These are phyloP conservation scores for Galbula dea DNA, from an alignment of 2,113 vertebrate genomes.

Conservation along the genomic window DNA sequence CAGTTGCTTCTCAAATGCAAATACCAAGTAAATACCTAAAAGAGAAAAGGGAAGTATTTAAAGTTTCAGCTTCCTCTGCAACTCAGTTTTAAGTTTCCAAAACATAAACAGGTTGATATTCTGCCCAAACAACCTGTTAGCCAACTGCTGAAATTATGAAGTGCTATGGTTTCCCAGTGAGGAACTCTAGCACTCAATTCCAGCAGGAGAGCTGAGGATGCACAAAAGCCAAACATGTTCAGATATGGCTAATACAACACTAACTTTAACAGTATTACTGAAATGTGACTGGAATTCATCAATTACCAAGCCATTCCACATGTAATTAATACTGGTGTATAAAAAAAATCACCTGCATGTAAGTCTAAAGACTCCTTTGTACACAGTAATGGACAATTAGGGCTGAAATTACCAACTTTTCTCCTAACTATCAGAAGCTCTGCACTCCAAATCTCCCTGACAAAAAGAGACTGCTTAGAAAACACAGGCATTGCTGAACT, in stretches of 20 bases:
- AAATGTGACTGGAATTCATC: background rate
- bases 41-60: background rate
- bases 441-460: too few relatives aligned
- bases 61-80: background rate
- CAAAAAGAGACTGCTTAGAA: too few relatives aligned
- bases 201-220: background rate
- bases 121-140: background rate
- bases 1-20: slow-evolving; percentile 89
- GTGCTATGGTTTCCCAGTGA: background rate
- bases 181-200: background rate
- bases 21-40: slow-evolving; percentile 95
- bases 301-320: background rate
- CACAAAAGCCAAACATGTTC: background rate
- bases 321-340: background rate
- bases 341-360: too few relatives aligned
- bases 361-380: background rate
- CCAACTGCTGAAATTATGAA: background rate
- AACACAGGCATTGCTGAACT: too few relatives aligned
- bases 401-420: background rate
- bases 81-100: background rate
- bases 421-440: too few relatives aligned
- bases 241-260: background rate
- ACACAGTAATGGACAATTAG: background rate
- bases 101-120: background rate
- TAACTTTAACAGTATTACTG: background rate